phyloP scores from a whole-genome alignment of 2,113 vertebrate species.

The Sula dactylatra region DNA sequence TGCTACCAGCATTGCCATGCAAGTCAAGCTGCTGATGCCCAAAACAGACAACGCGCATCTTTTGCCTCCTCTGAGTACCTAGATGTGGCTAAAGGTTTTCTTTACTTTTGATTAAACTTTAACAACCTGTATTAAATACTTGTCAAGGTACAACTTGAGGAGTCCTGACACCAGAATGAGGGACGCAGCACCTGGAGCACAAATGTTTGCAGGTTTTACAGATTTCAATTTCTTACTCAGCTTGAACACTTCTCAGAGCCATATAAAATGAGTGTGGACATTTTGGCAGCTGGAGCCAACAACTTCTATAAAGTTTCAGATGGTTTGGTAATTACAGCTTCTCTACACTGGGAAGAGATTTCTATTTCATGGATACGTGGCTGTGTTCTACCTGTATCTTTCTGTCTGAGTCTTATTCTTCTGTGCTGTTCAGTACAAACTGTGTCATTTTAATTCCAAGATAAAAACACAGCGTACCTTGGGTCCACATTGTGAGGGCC shows the following conservation, averaged over 20 bases:
- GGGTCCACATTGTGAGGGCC: neutral
- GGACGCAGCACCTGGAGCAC: neutral
- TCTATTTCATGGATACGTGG: neutral
- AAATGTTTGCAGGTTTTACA: neutral
- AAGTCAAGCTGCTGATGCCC: neutral
- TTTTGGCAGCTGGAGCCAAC: neutral
- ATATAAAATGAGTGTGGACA: neutral
- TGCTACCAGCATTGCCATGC: neutral
- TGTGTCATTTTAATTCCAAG: neutral
- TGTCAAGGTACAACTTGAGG: neutral
- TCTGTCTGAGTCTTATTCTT: neutral
- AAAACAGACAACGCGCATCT: accelerated
- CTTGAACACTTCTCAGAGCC: neutral
- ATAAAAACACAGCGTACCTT: neutral
- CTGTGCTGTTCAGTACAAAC: neutral
- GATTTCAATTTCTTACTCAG: neutral
- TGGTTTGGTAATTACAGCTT: neutral
- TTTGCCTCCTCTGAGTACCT: neutral
- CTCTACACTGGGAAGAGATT: neutral
- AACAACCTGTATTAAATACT: neutral
- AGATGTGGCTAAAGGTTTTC: neutral
- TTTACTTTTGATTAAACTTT: neutral
- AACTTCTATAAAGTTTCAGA: neutral
- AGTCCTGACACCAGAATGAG: neutral
- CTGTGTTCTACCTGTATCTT: neutral